Base-by-base conservation (phyloP, 2,797 vertebrate species). In the Sphenodon punctatus region DNA sequence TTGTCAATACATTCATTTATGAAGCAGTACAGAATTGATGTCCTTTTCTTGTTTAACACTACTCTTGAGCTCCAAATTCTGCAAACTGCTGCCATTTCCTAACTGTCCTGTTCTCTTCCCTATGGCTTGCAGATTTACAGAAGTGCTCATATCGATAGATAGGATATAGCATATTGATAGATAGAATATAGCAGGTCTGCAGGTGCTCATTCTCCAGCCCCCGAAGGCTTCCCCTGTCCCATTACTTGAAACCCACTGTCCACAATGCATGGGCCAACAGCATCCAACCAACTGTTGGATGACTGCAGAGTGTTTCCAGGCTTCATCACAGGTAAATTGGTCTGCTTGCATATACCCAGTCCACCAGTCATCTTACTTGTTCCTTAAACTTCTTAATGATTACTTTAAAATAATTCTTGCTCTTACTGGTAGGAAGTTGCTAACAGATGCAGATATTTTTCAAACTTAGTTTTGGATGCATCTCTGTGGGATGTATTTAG, bases 21-120 rank as follows among this genome's bases (percentile, higher is more conserved):
- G n/a, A n/a, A n/a, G n/a, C n/a, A n/a, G n/a, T n/a, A 65, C 53
- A 72, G 58, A 86, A 59, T 78, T 56, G 49, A 2, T 56, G 30
- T 71, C 60, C 74, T 79, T 41, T 36, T 71, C 59, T 64, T 64
- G 56, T 73, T 67, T 66, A 73, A 78, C 43, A 2, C 38, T 32
- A 3, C 66, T 78, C 68, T 68, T 66, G 10, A 11, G 30, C 51
- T 78, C 58, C 48, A 8, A 39, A 12, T 80, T 84, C 53, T 74
- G 38, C 0, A 2, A 3, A 51, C 46, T 51, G 0, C 32, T 73
- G 55, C 76, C 0, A 0, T 76, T 66, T 69, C 19, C 74, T 0
- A 0, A 67, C 32, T 61, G 79, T 61, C 59, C 58, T 41, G 34
- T 72, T 67, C 32, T 73, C 14, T 58, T 65, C 23, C 27, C 53